These are phyloP conservation scores for Leptopilina clavipes DNA, from an alignment of 1,140 invertebrate species.

Conservation along the genomic window DNA sequence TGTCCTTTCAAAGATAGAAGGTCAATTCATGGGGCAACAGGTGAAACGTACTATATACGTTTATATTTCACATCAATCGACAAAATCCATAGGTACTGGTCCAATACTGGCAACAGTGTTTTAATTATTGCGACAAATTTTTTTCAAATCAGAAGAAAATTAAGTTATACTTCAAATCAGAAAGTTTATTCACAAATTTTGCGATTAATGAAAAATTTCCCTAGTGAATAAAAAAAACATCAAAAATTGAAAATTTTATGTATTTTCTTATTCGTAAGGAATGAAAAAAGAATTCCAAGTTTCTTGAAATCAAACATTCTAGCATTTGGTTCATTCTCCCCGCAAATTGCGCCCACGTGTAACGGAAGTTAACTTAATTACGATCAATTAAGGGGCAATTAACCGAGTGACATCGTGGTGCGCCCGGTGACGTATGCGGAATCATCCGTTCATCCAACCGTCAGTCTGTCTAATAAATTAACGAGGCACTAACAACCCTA, in stretches of 20 bases:
- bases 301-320: background rate
- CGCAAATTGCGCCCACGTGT: slow-evolving; percentile 52
- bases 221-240: no score
- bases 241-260: background rate
- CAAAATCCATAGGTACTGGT: no score
- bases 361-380: slow-evolving; percentile 67
- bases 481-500: slow-evolving; percentile 47
- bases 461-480: slow-evolving; percentile 55
- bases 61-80: no score
- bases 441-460: slow-evolving; percentile 35
- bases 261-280: slow-evolving; percentile 38
- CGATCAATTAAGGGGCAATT: slow-evolving; percentile 68
- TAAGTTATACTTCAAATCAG: no score
- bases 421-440: slow-evolving; percentile 39
- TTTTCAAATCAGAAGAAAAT: no score
- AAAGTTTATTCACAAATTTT: no score
- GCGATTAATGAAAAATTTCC: no score
- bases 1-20: slow-evolving; percentile 55
- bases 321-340: slow-evolving; percentile 57
- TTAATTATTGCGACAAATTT: no score
- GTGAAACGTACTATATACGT: slow-evolving; percentile 44
- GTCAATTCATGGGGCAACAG: slow-evolving; percentile 61
- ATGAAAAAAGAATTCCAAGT: background rate
- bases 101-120: no score
- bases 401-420: slow-evolving; percentile 52